Percentiles rank a stretch among this genome's conserved stretches.
These are phyloP conservation scores for Meganola albula DNA, from an alignment of 2,888 invertebrate genomes.

Conservation along the genomic window DNA sequence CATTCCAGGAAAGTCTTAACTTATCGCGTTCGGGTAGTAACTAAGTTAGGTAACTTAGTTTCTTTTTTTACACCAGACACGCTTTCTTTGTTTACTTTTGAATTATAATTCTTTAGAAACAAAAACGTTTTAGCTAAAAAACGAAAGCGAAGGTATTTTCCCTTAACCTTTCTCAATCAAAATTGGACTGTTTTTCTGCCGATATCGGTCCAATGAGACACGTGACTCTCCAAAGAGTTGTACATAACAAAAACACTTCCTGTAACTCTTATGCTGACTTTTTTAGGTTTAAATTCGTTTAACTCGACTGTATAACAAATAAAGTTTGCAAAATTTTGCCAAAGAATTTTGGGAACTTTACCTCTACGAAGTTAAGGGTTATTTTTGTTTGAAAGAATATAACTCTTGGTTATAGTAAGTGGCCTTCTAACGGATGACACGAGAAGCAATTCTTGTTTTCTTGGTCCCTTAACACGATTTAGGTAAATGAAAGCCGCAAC, in stretches of 20 bases:
- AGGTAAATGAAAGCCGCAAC: constrained; percentile 52
- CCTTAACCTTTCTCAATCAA: constrained; percentile 35
- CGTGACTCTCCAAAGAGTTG: constrained; percentile 44
- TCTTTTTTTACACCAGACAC: no score
- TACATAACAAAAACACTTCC: constrained; percentile 19
- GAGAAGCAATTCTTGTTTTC: constrained; percentile 59
- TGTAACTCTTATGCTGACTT: constrained; percentile 13
- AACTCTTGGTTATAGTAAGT: constrained; percentile 37
- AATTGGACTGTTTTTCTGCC: constrained; percentile 52
- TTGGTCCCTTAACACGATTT: constrained; percentile 60
- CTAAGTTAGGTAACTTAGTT: no score
- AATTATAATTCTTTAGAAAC: no score
- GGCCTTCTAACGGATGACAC: constrained; percentile 61
- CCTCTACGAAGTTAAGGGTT: no score
- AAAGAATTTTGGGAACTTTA: no score
- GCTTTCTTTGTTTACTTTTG: no score
- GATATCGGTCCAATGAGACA: constrained; percentile 45
- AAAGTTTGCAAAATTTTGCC: no score
- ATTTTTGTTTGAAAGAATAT: constrained; percentile 24
- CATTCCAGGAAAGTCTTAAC: no score
- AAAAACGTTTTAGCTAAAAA: no score
- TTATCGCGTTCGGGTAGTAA: no score
- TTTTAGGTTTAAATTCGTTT: constrained; percentile 18
- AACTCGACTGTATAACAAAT: background rate
- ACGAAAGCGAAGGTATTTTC: no score